Percentiles rank a stretch among this genome's conserved stretches.
Evolutionary conservation across 2,113 vertebrate genomes (phyloP).

Genomic region (Leptocoma aspasia): DNA sequence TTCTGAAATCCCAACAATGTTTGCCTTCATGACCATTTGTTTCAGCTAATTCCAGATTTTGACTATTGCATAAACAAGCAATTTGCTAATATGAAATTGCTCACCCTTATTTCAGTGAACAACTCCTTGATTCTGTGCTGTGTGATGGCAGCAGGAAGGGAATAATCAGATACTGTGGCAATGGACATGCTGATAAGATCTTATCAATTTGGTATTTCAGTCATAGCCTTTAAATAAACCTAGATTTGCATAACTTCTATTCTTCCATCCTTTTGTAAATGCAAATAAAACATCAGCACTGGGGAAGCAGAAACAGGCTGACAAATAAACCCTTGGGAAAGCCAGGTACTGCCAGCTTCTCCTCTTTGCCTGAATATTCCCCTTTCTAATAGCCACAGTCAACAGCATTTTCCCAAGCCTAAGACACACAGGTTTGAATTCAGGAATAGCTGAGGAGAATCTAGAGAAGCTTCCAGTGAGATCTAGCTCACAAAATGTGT

Average conservation of each 20-base stretch:
- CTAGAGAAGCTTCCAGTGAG: background rate
- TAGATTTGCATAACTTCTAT: background rate
- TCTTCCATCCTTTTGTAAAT: background rate
- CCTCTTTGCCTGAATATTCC: background rate
- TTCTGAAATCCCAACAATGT: background rate
- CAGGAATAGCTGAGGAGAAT: background rate
- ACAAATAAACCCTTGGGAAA: background rate
- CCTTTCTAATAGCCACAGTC: background rate
- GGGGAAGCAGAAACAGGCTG: background rate
- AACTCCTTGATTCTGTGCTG: background rate
- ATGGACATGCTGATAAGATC: background rate
- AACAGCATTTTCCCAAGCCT: background rate
- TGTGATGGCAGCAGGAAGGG: background rate
- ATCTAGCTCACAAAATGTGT: background rate
- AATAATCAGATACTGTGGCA: background rate
- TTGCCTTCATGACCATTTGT: background rate
- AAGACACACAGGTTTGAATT: background rate
- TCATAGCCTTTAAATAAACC: background rate
- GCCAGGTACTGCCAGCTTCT: background rate
- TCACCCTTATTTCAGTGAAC: conserved; percentile 13
- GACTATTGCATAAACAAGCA: background rate
- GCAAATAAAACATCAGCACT: background rate
- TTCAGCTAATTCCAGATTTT: background rate
- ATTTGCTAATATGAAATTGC: conserved; percentile 9
- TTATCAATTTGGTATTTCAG: conserved; percentile 12